Conservation (phyloP, 2,888 invertebrate genomes). For the Anodontia alba region DNA sequence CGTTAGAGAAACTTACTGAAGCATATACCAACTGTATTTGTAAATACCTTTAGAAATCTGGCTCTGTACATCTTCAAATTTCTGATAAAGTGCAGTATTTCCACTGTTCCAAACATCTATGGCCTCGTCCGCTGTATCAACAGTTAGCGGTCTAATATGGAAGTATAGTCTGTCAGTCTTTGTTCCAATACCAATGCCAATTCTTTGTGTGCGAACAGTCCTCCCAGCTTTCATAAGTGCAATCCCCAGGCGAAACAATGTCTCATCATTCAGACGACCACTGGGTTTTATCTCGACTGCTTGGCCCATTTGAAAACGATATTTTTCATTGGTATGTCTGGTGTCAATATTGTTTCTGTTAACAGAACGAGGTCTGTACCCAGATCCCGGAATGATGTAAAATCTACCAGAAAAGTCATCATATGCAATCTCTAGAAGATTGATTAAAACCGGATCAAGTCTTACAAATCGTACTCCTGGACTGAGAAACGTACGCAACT, state of each 20-base stretch:
- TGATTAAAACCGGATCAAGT: slow-evolving; percentile 57
- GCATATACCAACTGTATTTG: too few species aligned
- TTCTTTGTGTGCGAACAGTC: slow-evolving; percentile 43
- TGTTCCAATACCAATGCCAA: slow-evolving; percentile 60
- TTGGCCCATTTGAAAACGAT: slow-evolving; percentile 62
- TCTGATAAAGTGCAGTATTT: slow-evolving; percentile 35
- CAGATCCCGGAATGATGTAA: slow-evolving; percentile 50
- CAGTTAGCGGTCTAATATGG: slow-evolving; percentile 50
- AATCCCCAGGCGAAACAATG: slow-evolving; percentile 43
- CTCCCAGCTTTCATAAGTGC: slow-evolving; percentile 52
- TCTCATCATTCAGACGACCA: slow-evolving; percentile 29
- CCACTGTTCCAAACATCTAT: slow-evolving; percentile 60
- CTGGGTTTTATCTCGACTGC: slow-evolving; percentile 62
- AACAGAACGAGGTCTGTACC: slow-evolving; percentile 59
- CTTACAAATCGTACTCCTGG: slow-evolving; percentile 60
- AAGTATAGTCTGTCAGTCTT: slow-evolving; percentile 61
- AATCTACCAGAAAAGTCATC: slow-evolving; percentile 51
- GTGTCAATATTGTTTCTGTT: slow-evolving; percentile 62
- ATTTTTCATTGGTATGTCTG: slow-evolving; percentile 58
- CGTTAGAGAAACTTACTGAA: too few species aligned
- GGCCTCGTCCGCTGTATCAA: slow-evolving; percentile 35
- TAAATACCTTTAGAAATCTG: slow-evolving; percentile 44
- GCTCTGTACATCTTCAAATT: slow-evolving; percentile 38
- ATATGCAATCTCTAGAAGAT: slow-evolving; percentile 58
- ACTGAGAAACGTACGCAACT: slow-evolving; percentile 47